Evolutionary conservation across 2,797 vertebrate genomes (phyloP), one percentile per base, ranked within the genome.

Genomic region (Paedocypris micromegethes): DNA sequence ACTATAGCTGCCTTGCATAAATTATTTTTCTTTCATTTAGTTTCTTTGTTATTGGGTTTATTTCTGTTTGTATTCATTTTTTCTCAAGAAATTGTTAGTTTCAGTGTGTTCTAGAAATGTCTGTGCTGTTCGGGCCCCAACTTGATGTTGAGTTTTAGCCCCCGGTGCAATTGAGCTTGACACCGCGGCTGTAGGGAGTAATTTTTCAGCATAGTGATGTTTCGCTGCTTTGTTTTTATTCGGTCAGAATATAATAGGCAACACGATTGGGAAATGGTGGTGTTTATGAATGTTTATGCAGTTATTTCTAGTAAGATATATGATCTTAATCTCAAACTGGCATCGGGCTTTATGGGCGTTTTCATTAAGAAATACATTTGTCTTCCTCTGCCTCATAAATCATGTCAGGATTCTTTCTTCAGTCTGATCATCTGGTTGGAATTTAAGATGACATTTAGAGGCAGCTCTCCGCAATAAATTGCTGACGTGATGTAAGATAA

Each of bases 361-460:
- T 66, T 68, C 53, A 66, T 47, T 55, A 48, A 66, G 45, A 40
- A 54, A 43, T 40, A 55, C 52, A 59, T 59, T 68, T 50, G 47
- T 50, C 56, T 45, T 58, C 41, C 2, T 1, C 43, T 6, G 43
- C n/a, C 66, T 68, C 57, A 60, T 66, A 66, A 66, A 66, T 65
- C 62, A 64, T 54, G 62, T 64, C 52, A 65, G 52, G 46, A 41
- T 60, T 42, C 50, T 53, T 68, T 58, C 37, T 52, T 58, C 49
- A 60, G 66, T 51, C 46, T 60, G 42, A 59, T 60, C 66, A 41
- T 59, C n/a, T 57, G 68, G 60, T 37, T 54, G 46, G 47, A 73
- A 48, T 59, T 63, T 52, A 68, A 72, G 48, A 23, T 73, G 61
- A 69, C 45, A 60, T 58, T 68, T 9, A 56, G 52, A 48, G n/a